These are phyloP conservation scores for Carcharodon carcharias DNA, from an alignment of 2,797 vertebrate species.

Conservation along the genomic window DNA sequence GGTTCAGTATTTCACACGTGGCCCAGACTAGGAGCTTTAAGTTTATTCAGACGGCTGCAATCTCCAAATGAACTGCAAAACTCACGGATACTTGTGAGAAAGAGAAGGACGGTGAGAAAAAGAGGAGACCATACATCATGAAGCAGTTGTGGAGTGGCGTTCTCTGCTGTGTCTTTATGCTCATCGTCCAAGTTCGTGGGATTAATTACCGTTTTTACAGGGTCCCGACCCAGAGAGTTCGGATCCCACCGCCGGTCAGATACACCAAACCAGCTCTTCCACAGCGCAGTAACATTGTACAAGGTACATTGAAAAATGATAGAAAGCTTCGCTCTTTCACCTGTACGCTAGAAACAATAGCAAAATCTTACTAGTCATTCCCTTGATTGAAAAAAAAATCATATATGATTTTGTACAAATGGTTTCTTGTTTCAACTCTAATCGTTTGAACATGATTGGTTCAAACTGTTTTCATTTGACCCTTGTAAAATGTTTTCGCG, in stretches of 20 bases:
- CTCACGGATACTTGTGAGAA: conserved; percentile 41
- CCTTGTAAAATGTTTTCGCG: background rate
- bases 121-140: conserved; percentile 45
- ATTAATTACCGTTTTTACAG: background rate
- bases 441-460: background rate
- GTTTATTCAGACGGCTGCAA: conserved; percentile 31
- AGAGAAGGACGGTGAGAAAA: conserved; percentile 34
- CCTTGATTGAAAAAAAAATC: background rate
- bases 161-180: conserved; percentile 37
- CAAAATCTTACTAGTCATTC: background rate
- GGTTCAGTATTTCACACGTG: conserved; percentile 48
- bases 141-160: conserved; percentile 14
- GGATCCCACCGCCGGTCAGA: background rate
- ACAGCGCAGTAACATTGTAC: background rate
- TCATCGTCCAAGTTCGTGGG: background rate
- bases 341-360: background rate
- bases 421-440: background rate
- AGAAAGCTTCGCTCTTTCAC: background rate
- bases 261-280: background rate
- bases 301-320: background rate
- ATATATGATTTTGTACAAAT: background rate
- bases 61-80: conserved; percentile 39
- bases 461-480: background rate
- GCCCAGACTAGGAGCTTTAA: conserved; percentile 46
- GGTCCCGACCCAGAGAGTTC: background rate